Evolutionary conservation across 2,888 invertebrate species (phyloP), one percentile per base, ranked within the genome.

Genomic region (Hesperia comma): DNA sequence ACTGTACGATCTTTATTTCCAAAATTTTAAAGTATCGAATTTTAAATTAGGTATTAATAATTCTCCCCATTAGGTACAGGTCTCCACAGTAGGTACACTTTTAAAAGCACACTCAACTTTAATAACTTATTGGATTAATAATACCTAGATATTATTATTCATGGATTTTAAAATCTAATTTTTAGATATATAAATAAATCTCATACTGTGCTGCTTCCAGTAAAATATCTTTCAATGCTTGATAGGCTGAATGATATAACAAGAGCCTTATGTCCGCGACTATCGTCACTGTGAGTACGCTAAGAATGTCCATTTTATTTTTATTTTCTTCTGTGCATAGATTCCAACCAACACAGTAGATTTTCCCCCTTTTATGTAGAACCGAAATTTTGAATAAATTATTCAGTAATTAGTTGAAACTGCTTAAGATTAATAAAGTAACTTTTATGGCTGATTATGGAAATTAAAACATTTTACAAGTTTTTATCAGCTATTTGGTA

Each of bases 231-330:
- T 4, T 10, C 49, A 12, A 49, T 19, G 2, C 17, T 3, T n/a
- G 19, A 19, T n/a, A 26, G 26, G 26, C 26, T 26, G 26, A 26
- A 10, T 19, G 49, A 49, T 49, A 49, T 19, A 12, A 12, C 49
- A 17, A 19, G 12, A 49, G 49, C 12, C 10, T 49, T 49, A 49
- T 12, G 17, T 49, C 4, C 12, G 6, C 12, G 19, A 49, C 49
- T 3, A 17, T 46, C 1, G 17, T 17, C 46, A 46, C 17, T 12
- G 8, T 37, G 37, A 17, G 49, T 49, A 49, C 49, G 12, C 49
- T 12, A 49, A 17, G 19, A 49, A 17, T 49, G 49, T 49, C 49
- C 17, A 49, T 49, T 49, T 49, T 19, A 10, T 49, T 49, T 49
- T 49, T 49, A 10, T 49, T 49, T 19, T 49, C 19, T 49, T 49